phyloP scores from a whole-genome alignment of 1,140 invertebrate species.

The Coenobita brevimanus region DNA sequence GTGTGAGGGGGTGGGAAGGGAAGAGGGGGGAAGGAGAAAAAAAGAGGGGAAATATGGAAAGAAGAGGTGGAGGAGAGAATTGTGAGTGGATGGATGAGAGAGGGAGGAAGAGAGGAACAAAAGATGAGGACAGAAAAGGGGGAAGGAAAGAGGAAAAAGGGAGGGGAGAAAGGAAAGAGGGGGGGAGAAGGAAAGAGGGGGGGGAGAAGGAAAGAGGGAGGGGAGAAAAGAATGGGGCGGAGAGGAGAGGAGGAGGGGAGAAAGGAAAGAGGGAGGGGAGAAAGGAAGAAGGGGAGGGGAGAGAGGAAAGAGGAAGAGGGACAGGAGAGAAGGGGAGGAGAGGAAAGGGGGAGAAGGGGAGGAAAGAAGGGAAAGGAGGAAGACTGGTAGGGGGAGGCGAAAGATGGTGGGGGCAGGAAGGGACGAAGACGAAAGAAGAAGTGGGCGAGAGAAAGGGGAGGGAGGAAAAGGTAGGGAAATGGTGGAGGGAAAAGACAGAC shows the following conservation, averaged over 20 bases:
- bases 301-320: background rate
- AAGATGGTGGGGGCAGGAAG: no score
- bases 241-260: background rate
- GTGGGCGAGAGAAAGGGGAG: background rate
- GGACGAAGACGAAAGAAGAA: no score
- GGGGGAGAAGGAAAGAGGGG: background rate
- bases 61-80: background rate
- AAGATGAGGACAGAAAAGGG: background rate
- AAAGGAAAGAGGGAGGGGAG: background rate
- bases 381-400: no score
- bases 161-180: background rate
- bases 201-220: background rate
- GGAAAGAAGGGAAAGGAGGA: no score
- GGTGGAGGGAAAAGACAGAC: background rate
- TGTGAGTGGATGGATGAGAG: background rate
- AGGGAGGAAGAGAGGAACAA: background rate
- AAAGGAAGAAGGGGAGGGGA: background rate
- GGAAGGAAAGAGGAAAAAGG: background rate
- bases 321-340: no score
- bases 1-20: no score
- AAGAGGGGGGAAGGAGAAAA: conserved; percentile 1
- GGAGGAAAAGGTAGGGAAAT: background rate
- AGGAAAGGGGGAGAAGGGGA: no score
- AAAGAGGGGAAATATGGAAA: background rate
- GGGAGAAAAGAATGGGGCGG: background rate